Base-by-base conservation (phyloP, 2,888 invertebrate species). In the Rhingia campestris region DNA sequence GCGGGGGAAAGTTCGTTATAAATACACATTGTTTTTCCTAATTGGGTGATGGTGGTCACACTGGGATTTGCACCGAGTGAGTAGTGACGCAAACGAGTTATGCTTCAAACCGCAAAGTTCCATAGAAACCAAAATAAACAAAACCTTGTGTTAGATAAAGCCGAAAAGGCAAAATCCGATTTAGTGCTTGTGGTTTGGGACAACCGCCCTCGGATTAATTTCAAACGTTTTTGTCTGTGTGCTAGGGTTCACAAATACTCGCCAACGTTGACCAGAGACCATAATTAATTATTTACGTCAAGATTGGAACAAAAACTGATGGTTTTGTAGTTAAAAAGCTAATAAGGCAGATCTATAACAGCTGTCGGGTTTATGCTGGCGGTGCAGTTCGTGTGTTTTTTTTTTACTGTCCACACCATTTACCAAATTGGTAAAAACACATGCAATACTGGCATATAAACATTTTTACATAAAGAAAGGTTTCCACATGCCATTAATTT, bases 41-140 rank as follows among this genome's bases (percentile, higher is more conserved):
- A 70, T 49, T 59, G 39, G 32, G 47, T 43, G 30, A 54, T n/a
- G 22, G 30, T 30, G 47, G 30, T 45, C 9, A 4, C 3, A 30
- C 22, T 22, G 9, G 22, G 51, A 37, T 33, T 43, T 4, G 5
- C 4, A 35, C 33, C 10, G 33, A 53, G n/a, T n/a, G n/a, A n/a
- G n/a, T n/a, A n/a, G n/a, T 49, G 35, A 12, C 45, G 45, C 10
- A 30, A 41, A 53, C 53, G 33, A 53, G 41, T 43, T 54, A 2
- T 22, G 41, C 41, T 37, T 35, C 4, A 32, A 12, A 61, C 51
- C 33, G 53, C 72, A 72, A n/a, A 54, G 37, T 73, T 45, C 53
- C 54, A 56, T 37, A 54, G 45, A 63, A 73, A 73, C 14, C n/a
- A 61, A 53, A 63, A 37, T 37, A 72, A 72, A 72, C 54, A 72